phyloP scores from a whole-genome alignment of 2,888 invertebrate species.

The Serripes groenlandicus region DNA sequence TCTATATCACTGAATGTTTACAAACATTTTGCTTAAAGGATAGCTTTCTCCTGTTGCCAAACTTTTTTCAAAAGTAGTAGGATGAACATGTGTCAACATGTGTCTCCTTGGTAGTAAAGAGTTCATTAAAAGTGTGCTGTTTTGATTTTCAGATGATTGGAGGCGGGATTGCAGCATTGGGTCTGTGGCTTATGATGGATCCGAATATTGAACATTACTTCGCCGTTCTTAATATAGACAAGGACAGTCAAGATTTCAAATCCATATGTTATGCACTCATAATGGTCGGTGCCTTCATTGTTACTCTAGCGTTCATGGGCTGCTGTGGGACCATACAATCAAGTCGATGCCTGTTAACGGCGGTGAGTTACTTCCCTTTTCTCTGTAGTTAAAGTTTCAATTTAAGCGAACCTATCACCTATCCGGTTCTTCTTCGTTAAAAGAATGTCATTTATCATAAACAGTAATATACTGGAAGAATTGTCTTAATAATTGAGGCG shows the following conservation, averaged over 20 bases:
- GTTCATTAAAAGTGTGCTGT: not conserved
- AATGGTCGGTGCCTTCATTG: conserved; percentile 37
- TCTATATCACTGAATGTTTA: too few relatives aligned
- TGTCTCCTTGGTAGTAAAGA: too few relatives aligned
- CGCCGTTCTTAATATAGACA: conserved; percentile 48
- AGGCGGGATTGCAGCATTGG: conserved; percentile 35
- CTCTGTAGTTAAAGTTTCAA: too few relatives aligned
- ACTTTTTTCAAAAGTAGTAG: not conserved
- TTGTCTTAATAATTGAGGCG: too few relatives aligned
- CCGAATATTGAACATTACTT: conserved; percentile 63
- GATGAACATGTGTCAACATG: not conserved
- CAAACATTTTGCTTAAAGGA: too few relatives aligned
- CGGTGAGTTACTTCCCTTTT: conserved; percentile 56
- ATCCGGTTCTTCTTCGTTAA: not conserved
- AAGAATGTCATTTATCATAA: not conserved
- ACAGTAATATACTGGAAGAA: too few relatives aligned
- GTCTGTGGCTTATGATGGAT: conserved; percentile 64
- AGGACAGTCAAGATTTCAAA: conserved; percentile 43
- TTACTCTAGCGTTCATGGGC: conserved; percentile 45
- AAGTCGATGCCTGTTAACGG: conserved; percentile 50
- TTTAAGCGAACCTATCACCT: too few relatives aligned
- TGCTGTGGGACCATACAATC: conserved; percentile 56
- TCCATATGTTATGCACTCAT: conserved; percentile 53
- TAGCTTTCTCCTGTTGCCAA: not conserved
- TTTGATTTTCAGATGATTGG: conserved; percentile 39